phyloP scores from a whole-genome alignment of 2,113 vertebrate species.

The Sarotherodon lohbergeri region DNA sequence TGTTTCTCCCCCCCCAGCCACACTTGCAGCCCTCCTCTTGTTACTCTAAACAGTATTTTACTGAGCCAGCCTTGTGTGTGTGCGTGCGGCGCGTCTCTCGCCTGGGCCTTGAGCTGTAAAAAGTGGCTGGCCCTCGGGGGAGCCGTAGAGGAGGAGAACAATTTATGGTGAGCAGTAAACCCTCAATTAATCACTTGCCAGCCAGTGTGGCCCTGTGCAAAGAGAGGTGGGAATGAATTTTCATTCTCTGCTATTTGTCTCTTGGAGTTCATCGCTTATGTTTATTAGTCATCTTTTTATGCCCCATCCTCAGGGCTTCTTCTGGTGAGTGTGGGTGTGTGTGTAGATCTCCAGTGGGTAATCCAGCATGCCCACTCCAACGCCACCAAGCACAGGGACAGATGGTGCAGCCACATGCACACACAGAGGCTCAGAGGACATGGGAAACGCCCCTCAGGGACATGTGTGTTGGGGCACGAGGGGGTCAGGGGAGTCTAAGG shows the following conservation, averaged over 20 bases:
- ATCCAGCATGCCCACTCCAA: constrained; percentile 63
- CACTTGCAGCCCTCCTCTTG: constrained; percentile 23
- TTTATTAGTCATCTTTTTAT: constrained; percentile 85
- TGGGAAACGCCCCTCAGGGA: constrained; percentile 75
- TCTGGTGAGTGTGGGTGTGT: background rate
- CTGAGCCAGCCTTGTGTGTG: constrained; percentile 13
- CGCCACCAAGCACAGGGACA: constrained; percentile 72
- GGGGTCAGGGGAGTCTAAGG: constrained; percentile 73
- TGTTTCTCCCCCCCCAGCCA: background rate
- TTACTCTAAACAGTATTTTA: constrained; percentile 57
- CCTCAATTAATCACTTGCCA: constrained; percentile 89
- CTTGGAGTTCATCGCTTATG: constrained; percentile 87
- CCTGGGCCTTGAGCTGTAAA: constrained; percentile 69
- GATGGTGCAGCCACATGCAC: constrained; percentile 43
- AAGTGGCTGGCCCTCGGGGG: constrained; percentile 61
- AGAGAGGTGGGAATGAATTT: constrained; percentile 92
- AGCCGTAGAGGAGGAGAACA: constrained; percentile 74
- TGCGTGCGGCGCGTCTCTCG: constrained; percentile 34
- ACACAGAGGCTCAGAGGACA: constrained; percentile 69
- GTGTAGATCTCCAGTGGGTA: constrained; percentile 13
- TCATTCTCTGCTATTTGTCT: constrained; percentile 85
- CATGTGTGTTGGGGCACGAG: constrained; percentile 69
- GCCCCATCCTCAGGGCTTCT: constrained; percentile 62
- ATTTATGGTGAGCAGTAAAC: constrained; percentile 88
- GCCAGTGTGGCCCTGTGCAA: constrained; percentile 79